Evolutionary conservation across 2,888 invertebrate genomes (phyloP), one percentile per base, ranked within the genome.

Genomic region (Chrysodeixis includens): DNA sequence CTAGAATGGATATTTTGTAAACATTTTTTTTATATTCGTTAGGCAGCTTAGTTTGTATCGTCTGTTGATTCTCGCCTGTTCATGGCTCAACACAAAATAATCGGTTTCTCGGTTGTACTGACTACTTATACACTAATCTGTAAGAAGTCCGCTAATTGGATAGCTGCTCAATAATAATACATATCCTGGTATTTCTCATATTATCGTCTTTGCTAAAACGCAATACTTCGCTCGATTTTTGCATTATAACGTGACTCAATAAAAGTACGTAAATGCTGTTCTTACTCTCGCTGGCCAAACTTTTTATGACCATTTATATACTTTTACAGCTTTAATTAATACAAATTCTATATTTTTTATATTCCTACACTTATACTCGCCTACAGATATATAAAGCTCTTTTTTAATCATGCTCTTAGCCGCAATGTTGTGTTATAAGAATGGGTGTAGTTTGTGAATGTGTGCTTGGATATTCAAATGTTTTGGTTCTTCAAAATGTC

Each of bases 161-260:
- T 49, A 18, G 18, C 46, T 49, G 46, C 46, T 49, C 46, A 49
- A 49, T 49, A 20, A 49, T 49, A 20, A 49, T 49, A 49, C 46
- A 49, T 49, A 49, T 49, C 46, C 20, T 20, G 18, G 10, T 49
- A 49, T 46, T 16, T 46, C 16, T 18, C 16, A 46, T 16, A 18
- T 18, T 9, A 9, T 49, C 9, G 18, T 49, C 10, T 49, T 49
- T 20, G 20, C 20, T 18, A 9, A n/a, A n/a, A 40, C n/a, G 40
- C 40, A 40, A 40, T 49, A 49, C 12, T 49, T 49, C 46, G 46
- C 46, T 18, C 46, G 44, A 8, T 7, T 10, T 49, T 10, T 8
- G 46, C 46, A 49, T 18, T 7, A 49, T 8, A 10, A 18, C 46
- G 46, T 49, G 10, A 49, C 46, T 46, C 18, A 49, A 18, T 20